Evolutionary conservation across 37 sponge, comb jelly and placozoan species (phyloP).

Genomic region (Axinella damicornis): DNA sequence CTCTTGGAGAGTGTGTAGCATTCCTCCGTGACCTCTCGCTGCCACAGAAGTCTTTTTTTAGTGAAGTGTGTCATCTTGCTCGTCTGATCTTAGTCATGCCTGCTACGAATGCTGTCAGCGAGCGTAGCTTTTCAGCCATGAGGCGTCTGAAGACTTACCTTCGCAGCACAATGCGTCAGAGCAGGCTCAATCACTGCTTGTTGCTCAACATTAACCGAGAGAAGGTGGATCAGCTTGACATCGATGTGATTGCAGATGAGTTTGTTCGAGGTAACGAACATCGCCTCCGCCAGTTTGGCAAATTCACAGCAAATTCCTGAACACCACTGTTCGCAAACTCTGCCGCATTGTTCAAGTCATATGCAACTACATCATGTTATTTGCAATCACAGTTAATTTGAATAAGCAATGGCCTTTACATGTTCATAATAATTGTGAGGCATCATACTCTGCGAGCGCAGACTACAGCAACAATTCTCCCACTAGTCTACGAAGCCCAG

Average conservation of each 20-base stretch:
- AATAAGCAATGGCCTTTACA: no score
- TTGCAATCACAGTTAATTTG: no score
- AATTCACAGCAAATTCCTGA: no score
- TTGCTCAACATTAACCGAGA: constrained; percentile 40
- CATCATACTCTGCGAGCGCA: no score
- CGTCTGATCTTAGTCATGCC: constrained; percentile 32
- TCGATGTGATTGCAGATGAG: constrained; percentile 35
- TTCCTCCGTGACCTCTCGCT: constrained; percentile 23
- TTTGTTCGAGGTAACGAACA: constrained; percentile 45
- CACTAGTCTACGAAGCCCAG: no score
- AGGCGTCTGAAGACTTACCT: constrained; percentile 44
- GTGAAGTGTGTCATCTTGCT: constrained; percentile 16
- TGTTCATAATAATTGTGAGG: no score
- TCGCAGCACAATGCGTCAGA: constrained; percentile 27
- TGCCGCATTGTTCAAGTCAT: no score
- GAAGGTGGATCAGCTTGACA: constrained; percentile 30
- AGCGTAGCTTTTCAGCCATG: constrained; percentile 37
- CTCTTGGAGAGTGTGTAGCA: constrained; percentile 6
- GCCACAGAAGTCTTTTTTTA: constrained; percentile 13
- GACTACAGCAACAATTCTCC: no score
- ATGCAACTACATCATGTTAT: no score
- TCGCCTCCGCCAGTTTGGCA: constrained; percentile 38
- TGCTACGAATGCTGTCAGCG: constrained; percentile 48
- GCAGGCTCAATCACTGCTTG: constrained; percentile 46
- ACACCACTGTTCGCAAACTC: no score